These are phyloP conservation scores for Eudemis profundana DNA, from an alignment of 2,888 invertebrate genomes.

Conservation along the genomic window DNA sequence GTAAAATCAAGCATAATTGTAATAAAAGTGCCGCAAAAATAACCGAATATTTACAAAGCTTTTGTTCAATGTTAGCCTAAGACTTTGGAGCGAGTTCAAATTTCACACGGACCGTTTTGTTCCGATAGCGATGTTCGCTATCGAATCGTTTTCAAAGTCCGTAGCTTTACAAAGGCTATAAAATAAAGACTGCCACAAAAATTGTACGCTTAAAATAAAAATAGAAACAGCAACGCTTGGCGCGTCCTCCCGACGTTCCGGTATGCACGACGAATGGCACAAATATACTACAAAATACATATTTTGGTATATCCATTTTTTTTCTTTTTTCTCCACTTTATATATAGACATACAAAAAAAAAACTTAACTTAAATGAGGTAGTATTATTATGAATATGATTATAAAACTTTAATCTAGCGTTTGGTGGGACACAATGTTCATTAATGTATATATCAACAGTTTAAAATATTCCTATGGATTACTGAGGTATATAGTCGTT, in stretches of 20 bases:
- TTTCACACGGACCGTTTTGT: slow-evolving; percentile 8
- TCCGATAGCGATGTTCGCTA: slow-evolving; percentile 2
- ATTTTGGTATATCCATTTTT: slow-evolving; percentile 51
- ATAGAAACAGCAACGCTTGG: slow-evolving; percentile 7
- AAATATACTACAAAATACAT: slow-evolving; percentile 52
- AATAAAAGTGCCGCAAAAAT: slow-evolving; percentile 73
- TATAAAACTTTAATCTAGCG: slow-evolving; percentile 73
- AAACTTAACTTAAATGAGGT: slow-evolving; percentile 77
- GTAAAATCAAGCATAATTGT: slow-evolving; percentile 63
- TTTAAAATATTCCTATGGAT: slow-evolving; percentile 78
- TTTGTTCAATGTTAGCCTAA: slow-evolving; percentile 57
- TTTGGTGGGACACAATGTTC: slow-evolving; percentile 82
- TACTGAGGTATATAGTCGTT: slow-evolving; percentile 80
- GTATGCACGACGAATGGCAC: slow-evolving; percentile 52
- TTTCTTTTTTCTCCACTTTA: slow-evolving; percentile 37
- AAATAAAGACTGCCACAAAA: slow-evolving; percentile 22
- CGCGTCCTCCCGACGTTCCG: slow-evolving; percentile 11
- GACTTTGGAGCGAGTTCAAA: slow-evolving; percentile 54
- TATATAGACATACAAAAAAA: slow-evolving; percentile 52
- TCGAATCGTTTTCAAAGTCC: background rate
- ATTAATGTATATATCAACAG: slow-evolving; percentile 71
- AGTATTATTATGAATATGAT: slow-evolving; percentile 79
- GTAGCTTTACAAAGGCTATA: slow-evolving; percentile 19
- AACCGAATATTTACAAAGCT: slow-evolving; percentile 73
- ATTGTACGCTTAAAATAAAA: slow-evolving; percentile 19